A percentile compares a stretch with the other conserved stretches of the same genome.
phyloP scores from a whole-genome alignment of 2,797 vertebrate species.

The Coracias cyanogaster region DNA sequence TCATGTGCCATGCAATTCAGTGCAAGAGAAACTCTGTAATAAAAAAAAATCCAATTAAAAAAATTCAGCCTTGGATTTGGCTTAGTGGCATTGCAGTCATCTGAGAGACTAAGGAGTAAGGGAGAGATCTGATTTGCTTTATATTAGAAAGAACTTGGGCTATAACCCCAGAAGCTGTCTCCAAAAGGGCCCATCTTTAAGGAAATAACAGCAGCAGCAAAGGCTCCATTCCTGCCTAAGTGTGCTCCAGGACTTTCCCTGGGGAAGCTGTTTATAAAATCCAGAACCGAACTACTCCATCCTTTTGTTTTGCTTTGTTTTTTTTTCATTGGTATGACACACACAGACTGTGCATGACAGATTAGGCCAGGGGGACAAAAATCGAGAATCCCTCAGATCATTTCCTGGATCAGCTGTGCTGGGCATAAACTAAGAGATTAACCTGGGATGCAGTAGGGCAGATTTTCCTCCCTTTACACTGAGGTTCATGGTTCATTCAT shows the following conservation, averaged over 20 bases:
- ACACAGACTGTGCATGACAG: neutral
- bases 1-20: neutral
- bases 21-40: neutral
- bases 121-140: neutral
- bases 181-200: neutral
- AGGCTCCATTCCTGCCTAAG: neutral
- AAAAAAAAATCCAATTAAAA: constrained; percentile 27
- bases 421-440: neutral
- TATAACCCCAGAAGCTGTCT: neutral
- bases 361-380: neutral
- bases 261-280: neutral
- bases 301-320: neutral
- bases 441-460: neutral
- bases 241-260: neutral
- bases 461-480: neutral
- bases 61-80: neutral
- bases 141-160: neutral
- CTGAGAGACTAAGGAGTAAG: neutral
- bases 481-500: neutral
- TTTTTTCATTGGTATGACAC: neutral
- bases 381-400: neutral
- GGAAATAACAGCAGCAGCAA: neutral
- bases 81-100: neutral
- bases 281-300: neutral
- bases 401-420: neutral